Base-by-base conservation (phyloP, 2,888 invertebrate species). In the Rhorus exstirpatorius region DNA sequence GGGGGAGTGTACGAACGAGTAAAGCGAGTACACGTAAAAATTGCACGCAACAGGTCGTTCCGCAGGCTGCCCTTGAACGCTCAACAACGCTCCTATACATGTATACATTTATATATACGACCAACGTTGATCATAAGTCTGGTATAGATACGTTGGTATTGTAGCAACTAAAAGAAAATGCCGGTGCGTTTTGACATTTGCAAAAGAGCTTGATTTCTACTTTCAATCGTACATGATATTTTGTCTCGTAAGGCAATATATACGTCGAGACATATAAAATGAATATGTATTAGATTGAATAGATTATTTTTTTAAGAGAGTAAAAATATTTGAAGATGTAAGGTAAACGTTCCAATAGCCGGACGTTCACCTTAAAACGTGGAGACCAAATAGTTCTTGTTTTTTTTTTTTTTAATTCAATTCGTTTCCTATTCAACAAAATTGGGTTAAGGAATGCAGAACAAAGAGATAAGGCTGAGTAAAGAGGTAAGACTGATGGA, bases 21-120 rank as follows among this genome's bases (percentile, higher is more conserved):
- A 77, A 70, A 78, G 61, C 53, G 46, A 61, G 71, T 83, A 71
- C 53, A 74, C 79, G 74, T 84, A 85, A 84, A 84, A 84, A 84
- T 81, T 79, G 61, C 77, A 83, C 76, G 86, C 86, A 87, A 87
- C 86, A 87, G 86, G 86, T 87, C 86, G 86, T 85, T 85, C 71
- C 79, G 83, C 77, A 81, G 76, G 70, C 65, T 84, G 79, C 84
- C 83, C 85, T 81, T 84, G 83, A 81, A 83, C 81, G 71, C 74
- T 74, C 71, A 78, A 75, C 80, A 68, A 84, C 83, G 72, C 65
- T 60, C 10, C n/a, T 49, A 14, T n/a, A 72, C 14, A 58, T 26
- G 41, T 58, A 26, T 71, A 26, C 24, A 46, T 41, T 26, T 49
- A 65, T 65, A 14, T 63, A 31, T 38, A 35, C 4, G 12, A 70